Base-by-base conservation (phyloP, 1,140 invertebrate genomes). In the Pseudomyrmex gracilis region DNA sequence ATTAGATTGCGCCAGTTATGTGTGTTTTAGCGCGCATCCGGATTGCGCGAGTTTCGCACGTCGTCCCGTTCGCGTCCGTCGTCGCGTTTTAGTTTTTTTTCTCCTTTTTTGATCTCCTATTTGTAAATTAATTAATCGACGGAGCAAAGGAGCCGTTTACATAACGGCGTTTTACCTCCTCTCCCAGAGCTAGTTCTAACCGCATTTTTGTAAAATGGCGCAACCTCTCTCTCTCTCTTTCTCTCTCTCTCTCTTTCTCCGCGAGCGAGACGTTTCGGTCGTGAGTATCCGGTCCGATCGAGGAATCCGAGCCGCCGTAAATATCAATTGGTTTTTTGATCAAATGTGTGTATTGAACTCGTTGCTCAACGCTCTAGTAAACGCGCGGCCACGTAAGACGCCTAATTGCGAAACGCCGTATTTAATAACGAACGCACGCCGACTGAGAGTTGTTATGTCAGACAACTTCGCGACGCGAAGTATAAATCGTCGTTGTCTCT, bases 141-240 rank as follows among this genome's bases (percentile, higher is more conserved):
- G 20, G 70, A 80, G 51, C 47, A 82, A 51, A 20, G 34, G 7
- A 34, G 34, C 5, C 34, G n/a, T 55, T 88, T 87, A 88, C 60
- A 49, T 88, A 87, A 88, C 63, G 12, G 13, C 8, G 63, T 55
- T 57, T 55, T 57, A 77, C 55, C 45, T 49, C 55, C 45, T 49
- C 74, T 66, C 61, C 53, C 60, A 22, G 67, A 60, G 34, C 86
- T 34, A 12, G 17, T 70, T 73, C 76, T 68, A 82, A 70, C 83
- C 55, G 47, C 86, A 87, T 87, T 88, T 87, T 87, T 85, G 49
- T 57, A 34, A 88, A 87, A 71, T 84, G 61, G 64, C 45, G 82
- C 85, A 87, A 87, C n/a, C 61, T 84, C 34, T 66, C 24, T 34
- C 5, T 34, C 24, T 34, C 34, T 34, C 34, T 34, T 5, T 34